Evolutionary conservation across 2,888 invertebrate species (phyloP), one percentile per base, ranked within the genome.

Genomic region (Spisula subtruncata): DNA sequence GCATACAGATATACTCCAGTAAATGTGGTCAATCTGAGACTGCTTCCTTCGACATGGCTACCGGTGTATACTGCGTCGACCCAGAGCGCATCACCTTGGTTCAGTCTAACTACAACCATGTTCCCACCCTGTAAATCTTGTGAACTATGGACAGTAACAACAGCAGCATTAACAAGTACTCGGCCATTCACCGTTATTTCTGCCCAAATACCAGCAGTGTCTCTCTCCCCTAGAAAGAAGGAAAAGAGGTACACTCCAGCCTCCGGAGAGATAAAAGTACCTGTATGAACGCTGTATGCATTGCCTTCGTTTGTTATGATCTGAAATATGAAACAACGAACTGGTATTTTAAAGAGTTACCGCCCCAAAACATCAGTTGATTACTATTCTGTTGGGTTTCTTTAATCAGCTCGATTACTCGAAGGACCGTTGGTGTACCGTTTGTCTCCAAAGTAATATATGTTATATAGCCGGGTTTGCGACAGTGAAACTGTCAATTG

Each of bases 41-140:
- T 81, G 8, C 41, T 41, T 18, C 86, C 81, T 35, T 86, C 86
- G 1, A 86, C n/a, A 16, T 81, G 86, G 4, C 12, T 16, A 29
- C 60, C 35, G 20, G 32, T 41, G 41, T 60, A 32, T 14, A 56
- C 35, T 0, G 46, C 54, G 10, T 86, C 81, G 0, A 86, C 60
- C 86, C 86, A 86, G 0, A 86, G 81, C 10, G n/a, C 18, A 54
- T 86, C 86, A 2, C 86, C 86, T 48, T n/a, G 56, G 0, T 41
- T 29, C 35, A 86, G 81, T 25, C 81, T 14, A 4, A 81, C 32
- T 18, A 86, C 56, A 18, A 41, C 86, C 29, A 46, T 81, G 29
- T 86, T 86, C 25, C 86, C 86, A 0, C 81, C 86, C 29, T 86
- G 86, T 12, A 86, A 66, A 41, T 86, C 86, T 56, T 86, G 81